Evolutionary conservation across 2,797 vertebrate species (phyloP), one percentile per base, ranked within the genome.

Genomic region (Leuciscus waleckii): DNA sequence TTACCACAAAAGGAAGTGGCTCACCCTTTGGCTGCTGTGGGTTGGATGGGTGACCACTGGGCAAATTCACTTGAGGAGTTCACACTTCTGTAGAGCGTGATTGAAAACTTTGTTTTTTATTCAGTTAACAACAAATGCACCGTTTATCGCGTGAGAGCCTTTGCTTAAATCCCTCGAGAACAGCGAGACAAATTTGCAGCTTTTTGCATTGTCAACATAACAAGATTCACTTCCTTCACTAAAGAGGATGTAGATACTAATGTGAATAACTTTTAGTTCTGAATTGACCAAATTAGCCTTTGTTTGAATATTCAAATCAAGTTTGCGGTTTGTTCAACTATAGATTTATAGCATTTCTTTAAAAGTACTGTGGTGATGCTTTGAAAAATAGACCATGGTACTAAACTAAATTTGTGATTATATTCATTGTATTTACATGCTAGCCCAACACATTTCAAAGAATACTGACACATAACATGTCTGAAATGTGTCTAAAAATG

Each of bases 191-290:
- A 54, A 63, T 85, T 58, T 32, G 78, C 37, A 29, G 13, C 21
- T 83, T 35, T 89, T 90, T 90, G 89, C 87, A 87, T 87, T 84
- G 80, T 80, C 79, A 79, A 49, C 70, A 54, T 26, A 80, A 23
- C 51, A 77, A 87, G 87, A 88, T 84, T 90, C 89, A 90, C 89
- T 90, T 90, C 89, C 89, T 90, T 87, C 46, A 49, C 54, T 83
- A 87, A 90, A 90, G 87, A 88, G 89, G 89, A 90, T 84, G 83
- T 87, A 85, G 83, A 37, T 78, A 90, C 87, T 81, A 76, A 87
- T 61, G 82, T 79, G 19, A 81, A 85, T 73, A 63, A 83, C 65
- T 37, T 43, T 71, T n/a, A 70, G 79, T 7, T 43, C 26, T 69
- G 41, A 71, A 69, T 82, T 69, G 41, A 39, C 68, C 54, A 77